Conservation (phyloP, 1,140 invertebrate species). For the Hycleus phaleratus region DNA sequence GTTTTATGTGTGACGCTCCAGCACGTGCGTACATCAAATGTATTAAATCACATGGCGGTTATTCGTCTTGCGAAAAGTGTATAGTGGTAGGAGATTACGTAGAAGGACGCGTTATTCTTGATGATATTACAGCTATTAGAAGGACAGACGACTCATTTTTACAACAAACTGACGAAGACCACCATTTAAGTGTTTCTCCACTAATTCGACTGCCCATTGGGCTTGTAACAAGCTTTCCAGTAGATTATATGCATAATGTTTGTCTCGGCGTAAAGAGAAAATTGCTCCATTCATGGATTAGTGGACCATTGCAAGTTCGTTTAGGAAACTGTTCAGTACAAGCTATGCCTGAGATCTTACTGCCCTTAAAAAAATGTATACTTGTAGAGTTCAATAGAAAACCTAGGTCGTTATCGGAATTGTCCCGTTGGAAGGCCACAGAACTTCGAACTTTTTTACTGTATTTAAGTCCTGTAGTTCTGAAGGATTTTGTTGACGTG, state of each 20-base stretch:
- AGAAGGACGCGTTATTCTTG: neutral
- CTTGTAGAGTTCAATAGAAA: conserved; percentile 1
- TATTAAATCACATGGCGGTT: neutral
- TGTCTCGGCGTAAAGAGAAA: neutral
- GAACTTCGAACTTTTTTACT: conserved; percentile 1
- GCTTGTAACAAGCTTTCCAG: neutral
- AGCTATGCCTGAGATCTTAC: neutral
- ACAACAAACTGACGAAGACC: neutral
- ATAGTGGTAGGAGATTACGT: neutral
- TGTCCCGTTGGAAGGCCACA: conserved; percentile 2
- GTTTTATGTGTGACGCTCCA: neutral
- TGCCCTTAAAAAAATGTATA: neutral
- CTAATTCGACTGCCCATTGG: neutral
- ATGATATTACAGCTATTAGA: neutral
- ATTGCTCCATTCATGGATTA: neutral
- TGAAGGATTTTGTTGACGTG: neutral
- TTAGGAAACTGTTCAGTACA: neutral
- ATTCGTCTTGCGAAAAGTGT: neutral
- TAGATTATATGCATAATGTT: neutral
- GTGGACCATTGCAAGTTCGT: neutral
- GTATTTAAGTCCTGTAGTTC: neutral
- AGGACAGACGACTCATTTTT: neutral
- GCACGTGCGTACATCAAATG: neutral
- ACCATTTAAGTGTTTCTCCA: neutral
- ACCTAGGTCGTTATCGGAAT: neutral